phyloP scores from a whole-genome alignment of 2,797 vertebrate species.

The Natrix natrix region DNA sequence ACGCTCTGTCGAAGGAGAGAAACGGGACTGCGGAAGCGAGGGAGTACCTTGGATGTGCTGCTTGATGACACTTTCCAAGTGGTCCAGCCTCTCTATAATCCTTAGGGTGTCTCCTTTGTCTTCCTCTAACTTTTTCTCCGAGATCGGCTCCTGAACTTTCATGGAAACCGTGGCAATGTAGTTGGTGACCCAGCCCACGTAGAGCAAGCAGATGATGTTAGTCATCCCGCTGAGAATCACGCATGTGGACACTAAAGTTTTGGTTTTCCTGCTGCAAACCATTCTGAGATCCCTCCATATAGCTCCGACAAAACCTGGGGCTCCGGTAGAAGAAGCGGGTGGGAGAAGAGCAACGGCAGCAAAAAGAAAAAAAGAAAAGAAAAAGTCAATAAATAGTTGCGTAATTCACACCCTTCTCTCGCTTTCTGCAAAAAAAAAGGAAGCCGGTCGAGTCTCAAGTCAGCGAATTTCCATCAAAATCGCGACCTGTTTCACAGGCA shows the following conservation, averaged over 20 bases:
- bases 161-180: slow-evolving; percentile 95
- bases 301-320: slow-evolving; percentile 68
- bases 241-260: slow-evolving; percentile 99
- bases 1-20: not conserved
- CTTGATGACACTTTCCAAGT: slow-evolving; percentile 96
- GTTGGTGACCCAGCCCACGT: slow-evolving; percentile 98
- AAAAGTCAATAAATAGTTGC: slow-evolving; percentile 24
- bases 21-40: not conserved
- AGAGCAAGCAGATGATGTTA: slow-evolving; percentile 95
- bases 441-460: slow-evolving; percentile 26
- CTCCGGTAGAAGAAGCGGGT: slow-evolving; percentile 9
- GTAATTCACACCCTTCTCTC: slow-evolving; percentile 28
- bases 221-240: slow-evolving; percentile 98
- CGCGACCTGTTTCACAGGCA: slow-evolving; percentile 42
- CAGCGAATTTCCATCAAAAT: slow-evolving; percentile 59
- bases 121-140: slow-evolving; percentile 89
- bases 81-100: slow-evolving; percentile 94
- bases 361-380: no score
- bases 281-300: slow-evolving; percentile 93
- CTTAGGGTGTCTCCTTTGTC: slow-evolving; percentile 92
- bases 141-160: slow-evolving; percentile 88
- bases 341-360: no score
- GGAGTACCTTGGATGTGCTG: slow-evolving; percentile 95
- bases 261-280: slow-evolving; percentile 98
- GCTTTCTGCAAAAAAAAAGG: slow-evolving; percentile 19